These are phyloP conservation scores for Premnoplex brunnescens DNA, from an alignment of 2,797 vertebrate genomes.

Conservation along the genomic window DNA sequence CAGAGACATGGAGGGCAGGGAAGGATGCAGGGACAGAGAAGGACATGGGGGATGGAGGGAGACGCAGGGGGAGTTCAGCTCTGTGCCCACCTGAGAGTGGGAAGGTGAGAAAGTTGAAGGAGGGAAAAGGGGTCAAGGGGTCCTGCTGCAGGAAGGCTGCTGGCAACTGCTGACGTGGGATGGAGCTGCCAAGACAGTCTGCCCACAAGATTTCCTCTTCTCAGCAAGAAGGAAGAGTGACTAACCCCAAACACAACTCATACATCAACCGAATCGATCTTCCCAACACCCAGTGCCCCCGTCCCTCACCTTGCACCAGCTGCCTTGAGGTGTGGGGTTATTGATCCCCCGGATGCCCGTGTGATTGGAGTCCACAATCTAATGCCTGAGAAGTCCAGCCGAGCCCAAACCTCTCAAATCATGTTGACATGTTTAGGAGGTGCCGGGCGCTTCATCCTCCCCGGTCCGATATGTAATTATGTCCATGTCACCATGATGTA, in stretches of 20 bases:
- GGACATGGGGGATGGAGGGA: rapidly evolving
- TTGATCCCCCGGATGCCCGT: slow-evolving; percentile 55
- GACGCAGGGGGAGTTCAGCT: rapidly evolving
- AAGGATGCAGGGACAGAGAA: background rate
- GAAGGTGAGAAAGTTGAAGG: background rate
- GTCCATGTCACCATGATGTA: slow-evolving; percentile 71
- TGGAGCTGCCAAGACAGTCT: background rate
- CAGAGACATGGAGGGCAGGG: rapidly evolving
- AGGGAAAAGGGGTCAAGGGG: background rate
- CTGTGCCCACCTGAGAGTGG: background rate
- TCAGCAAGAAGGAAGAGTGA: background rate
- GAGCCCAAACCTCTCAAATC: slow-evolving; percentile 72
- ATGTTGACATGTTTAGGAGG: slow-evolving; percentile 72
- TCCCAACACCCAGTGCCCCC: background rate
- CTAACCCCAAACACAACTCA: slow-evolving; percentile 1
- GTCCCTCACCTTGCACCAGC: slow-evolving; percentile 1
- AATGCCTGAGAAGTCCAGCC: slow-evolving; percentile 42
- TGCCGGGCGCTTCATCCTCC: slow-evolving; percentile 61
- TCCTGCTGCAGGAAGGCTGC: background rate
- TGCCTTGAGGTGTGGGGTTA: slow-evolving; percentile 39
- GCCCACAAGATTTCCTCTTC: background rate
- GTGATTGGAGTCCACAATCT: slow-evolving; percentile 62
- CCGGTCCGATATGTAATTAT: slow-evolving; percentile 69
- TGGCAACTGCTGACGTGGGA: background rate
- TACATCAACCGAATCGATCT: background rate